Base-by-base conservation (phyloP, 1,140 invertebrate genomes). In the Heliothis subflexa region DNA sequence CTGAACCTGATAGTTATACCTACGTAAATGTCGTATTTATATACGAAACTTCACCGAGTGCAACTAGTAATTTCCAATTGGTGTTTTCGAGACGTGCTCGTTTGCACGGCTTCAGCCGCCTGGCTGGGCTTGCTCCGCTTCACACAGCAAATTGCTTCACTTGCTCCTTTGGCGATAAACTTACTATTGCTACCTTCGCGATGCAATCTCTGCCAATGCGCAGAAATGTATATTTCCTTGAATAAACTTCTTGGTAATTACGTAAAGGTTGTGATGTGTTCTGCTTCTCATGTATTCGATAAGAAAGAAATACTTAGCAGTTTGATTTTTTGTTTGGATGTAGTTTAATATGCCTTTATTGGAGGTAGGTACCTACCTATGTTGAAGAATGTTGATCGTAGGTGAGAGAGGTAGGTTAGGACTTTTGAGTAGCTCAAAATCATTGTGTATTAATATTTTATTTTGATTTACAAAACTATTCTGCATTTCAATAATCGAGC, bases 91-190 rank as follows among this genome's bases (percentile, higher is more conserved):
- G 74, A 66, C 74, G 59, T 87, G 81, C 74, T 80, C 78, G 70
- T 62, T 84, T 81, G 81, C 81, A 70, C 59, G 79, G 84, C 83
- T 86, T 86, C 83, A 55, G 16, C 33, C 12, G 18, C 71, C 55
- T 40, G 16, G 62, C 61, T 50, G 78, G 78, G 77, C 59, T 80
- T 61, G 59, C 66, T 50, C 13, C 73, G 73, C 75, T 75, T 78
- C 57, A 71, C 77, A 70, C 50, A 82, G 80, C 78, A 82, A 83
- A 85, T 85, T 85, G 85, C 83, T 80, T 80, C 73, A 55, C 78
- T 78, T 40, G 49, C 68, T 55, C 71, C 64, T 79, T 78, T 81
- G 54, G 71, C 68, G 66, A 59, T 78, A 75, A 71, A 78, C 55
- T 74, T 81, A 70, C 70, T 68, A 74, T 81, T 55, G 52, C 55